Conservation (phyloP, 2,113 vertebrate species). For the Cricetomys ansorgei region DNA sequence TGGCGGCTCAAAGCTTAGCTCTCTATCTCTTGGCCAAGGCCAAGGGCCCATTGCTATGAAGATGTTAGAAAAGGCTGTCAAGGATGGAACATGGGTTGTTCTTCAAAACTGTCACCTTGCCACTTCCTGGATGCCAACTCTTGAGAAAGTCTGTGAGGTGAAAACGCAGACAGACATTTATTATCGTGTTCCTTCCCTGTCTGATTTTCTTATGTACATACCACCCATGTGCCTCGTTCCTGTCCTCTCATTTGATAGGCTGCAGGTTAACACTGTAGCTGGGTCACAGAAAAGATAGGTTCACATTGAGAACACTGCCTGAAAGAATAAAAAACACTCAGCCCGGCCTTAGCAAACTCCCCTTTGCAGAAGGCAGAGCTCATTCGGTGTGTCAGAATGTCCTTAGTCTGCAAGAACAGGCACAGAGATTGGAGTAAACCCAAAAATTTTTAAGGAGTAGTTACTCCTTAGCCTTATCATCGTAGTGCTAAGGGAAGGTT, state of each 20-base stretch:
- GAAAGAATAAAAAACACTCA: rapidly evolving
- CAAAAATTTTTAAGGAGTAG: background rate
- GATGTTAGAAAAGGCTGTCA: conserved; percentile 91
- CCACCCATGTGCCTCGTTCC: background rate
- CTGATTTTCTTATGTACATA: background rate
- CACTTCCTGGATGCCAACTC: conserved; percentile 94
- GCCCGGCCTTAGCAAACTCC: background rate
- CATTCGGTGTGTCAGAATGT: background rate
- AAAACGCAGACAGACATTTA: background rate
- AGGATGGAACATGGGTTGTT: conserved; percentile 94
- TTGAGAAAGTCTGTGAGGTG: conserved; percentile 95
- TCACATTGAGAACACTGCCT: background rate
- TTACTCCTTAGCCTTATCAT: rapidly evolving
- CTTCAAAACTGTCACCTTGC: conserved; percentile 96
- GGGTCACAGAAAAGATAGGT: background rate
- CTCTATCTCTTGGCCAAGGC: conserved; percentile 94
- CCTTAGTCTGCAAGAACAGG: background rate
- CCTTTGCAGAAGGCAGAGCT: rapidly evolving
- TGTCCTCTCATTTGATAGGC: background rate
- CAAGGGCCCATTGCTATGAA: conserved; percentile 94
- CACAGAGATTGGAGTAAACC: background rate
- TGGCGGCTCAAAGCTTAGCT: conserved; percentile 90
- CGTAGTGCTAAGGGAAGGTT: background rate
- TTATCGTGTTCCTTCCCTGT: background rate
- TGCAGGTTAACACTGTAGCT: background rate